Evolutionary conservation across 1,140 invertebrate species (phyloP), one percentile per base, ranked within the genome.

Genomic region (Procambarus clarkii): DNA sequence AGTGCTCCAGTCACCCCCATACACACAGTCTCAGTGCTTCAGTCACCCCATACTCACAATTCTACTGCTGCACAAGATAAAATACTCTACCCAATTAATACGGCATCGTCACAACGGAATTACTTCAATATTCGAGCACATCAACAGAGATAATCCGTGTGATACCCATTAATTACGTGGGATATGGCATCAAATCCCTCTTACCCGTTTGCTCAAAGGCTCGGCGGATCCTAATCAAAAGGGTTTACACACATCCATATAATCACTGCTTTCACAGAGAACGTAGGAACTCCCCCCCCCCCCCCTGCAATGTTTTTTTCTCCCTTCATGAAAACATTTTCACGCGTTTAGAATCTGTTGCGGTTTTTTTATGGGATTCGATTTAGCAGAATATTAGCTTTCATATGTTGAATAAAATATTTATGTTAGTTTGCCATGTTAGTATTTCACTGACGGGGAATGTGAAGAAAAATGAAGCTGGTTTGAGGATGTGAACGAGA

Each of bases 61-160:
- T 1, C 24, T 34, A 11, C 4, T 74, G 2, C 69, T 92, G 69
- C 21, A 4, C 71, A 11, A n/a, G 3, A 54, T 7, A 58, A 58
- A n/a, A 15, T 24, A 45, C 24, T 34, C 18, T 9, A 21, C 48
- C 45, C 77, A 79, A 46, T 54, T 79, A 79, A 21, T 54, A 21
- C 77, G 21, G 71, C 79, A 88, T 24, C 54, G 13, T 13, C 85
- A 78, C 85, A 71, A 69, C 64, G 46, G 74, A 58, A 44, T 86
- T 76, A 64, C 69, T 69, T 69, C 34, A 76, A 44, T 86, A 60
- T 50, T n/a, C 78, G 44, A 24, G 21, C 60, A 80, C 83, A 85
- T 74, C 88, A 34, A 69, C 78, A 34, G 60, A 15, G 86, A 92
- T 93, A 85, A 93, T 92, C 69, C 91, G 60, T 46, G 82, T 64